These are phyloP conservation scores for Amblyornis subalaris DNA, from an alignment of 2,113 vertebrate genomes.

Conservation along the genomic window DNA sequence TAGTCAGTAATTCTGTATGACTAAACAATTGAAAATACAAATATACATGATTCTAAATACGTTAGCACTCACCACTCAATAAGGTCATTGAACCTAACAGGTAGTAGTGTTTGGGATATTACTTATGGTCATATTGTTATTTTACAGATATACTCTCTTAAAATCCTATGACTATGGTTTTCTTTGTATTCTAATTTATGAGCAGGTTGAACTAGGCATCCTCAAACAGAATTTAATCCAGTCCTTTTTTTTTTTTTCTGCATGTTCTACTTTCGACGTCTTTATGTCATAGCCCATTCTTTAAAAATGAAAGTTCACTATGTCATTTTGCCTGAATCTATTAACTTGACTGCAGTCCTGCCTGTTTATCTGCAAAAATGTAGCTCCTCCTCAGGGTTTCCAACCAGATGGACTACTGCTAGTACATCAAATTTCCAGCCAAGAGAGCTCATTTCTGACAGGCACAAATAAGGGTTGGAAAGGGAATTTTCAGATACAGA, in stretches of 20 bases:
- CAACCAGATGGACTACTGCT: slow-evolving; percentile 6
- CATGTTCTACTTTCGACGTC: not conserved
- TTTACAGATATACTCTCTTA: not conserved
- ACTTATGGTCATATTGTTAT: not conserved
- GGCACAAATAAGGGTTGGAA: not conserved
- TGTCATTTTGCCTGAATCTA: not conserved
- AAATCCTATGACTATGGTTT: not conserved
- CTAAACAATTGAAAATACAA: not conserved
- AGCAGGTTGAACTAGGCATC: not conserved
- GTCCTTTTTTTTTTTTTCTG: not conserved
- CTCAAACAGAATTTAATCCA: not conserved
- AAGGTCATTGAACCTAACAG: not conserved
- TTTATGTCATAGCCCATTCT: not conserved
- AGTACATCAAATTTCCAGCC: not conserved
- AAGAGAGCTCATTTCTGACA: not conserved
- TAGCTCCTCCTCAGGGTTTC: not conserved
- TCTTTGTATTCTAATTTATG: not conserved
- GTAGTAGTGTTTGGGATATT: not conserved
- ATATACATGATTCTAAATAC: not conserved
- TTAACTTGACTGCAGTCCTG: not conserved
- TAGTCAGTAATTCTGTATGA: not conserved
- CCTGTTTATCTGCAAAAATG: not conserved
- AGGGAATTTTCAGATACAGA: not conserved
- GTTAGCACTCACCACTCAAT: not conserved
- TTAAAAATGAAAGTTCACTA: not conserved